Evolutionary conservation across 2,888 invertebrate genomes (phyloP).

Genomic region (Pristionchus maxplancki): DNA sequence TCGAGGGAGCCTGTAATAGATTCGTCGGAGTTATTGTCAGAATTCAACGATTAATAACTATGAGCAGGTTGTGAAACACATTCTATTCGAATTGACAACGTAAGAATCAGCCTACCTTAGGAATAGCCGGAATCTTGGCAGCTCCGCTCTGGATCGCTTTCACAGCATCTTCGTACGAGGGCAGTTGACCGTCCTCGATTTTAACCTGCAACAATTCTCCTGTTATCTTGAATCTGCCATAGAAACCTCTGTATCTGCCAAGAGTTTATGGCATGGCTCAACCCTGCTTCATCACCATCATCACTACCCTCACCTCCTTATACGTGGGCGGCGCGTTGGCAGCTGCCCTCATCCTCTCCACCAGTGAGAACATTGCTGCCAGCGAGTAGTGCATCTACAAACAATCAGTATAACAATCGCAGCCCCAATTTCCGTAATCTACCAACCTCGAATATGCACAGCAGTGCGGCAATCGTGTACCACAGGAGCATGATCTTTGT

Average conservation of each 20-base stretch:
- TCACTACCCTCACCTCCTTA: neutral
- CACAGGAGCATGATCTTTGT: slow-evolving; percentile 4
- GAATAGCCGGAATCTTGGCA: neutral
- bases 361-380: neutral
- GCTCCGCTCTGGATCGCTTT: slow-evolving; percentile 39
- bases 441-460: slow-evolving; percentile 47
- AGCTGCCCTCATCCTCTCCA: neutral
- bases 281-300: too few relatives aligned
- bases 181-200: slow-evolving; percentile 35
- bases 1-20: neutral
- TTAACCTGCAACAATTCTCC: neutral
- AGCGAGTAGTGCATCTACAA: slow-evolving; percentile 41
- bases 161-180: slow-evolving; percentile 40
- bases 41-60: neutral
- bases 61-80: neutral
- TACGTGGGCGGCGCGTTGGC: slow-evolving; percentile 3
- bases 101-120: neutral
- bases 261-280: too few relatives aligned
- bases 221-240: too few relatives aligned
- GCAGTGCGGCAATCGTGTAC: slow-evolving; percentile 9
- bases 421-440: neutral
- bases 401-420: neutral
- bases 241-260: too few relatives aligned
- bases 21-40: too few relatives aligned
- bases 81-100: neutral